phyloP scores from a whole-genome alignment of 2,113 vertebrate genomes.

The Microtus oregoni region DNA sequence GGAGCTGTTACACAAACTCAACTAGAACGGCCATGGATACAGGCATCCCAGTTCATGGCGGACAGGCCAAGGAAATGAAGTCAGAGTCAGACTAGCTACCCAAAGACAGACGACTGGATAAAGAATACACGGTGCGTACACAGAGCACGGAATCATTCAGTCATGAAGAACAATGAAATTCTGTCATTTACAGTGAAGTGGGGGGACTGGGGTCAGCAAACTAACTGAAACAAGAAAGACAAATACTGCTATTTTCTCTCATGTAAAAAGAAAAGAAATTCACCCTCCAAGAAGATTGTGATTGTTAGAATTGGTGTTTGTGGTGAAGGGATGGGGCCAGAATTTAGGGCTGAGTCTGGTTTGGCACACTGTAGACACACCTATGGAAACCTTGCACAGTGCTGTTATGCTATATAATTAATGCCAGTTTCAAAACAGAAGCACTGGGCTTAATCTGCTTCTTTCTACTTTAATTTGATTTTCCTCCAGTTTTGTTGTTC shows the following conservation, averaged over 20 bases:
- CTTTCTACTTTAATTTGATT: too few relatives aligned
- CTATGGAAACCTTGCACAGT: background rate
- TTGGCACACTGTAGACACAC: too few relatives aligned
- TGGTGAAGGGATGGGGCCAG: too few relatives aligned
- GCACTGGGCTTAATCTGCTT: too few relatives aligned
- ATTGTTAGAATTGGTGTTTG: too few relatives aligned
- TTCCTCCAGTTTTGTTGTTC: too few relatives aligned
- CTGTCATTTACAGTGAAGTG: background rate
- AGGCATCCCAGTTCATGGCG: background rate
- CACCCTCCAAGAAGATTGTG: background rate
- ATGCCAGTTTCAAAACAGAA: too few relatives aligned
- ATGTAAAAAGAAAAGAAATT: background rate
- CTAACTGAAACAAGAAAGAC: background rate
- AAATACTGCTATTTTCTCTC: background rate
- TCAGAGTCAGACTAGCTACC: background rate
- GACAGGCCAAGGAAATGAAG: background rate
- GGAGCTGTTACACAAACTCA: background rate
- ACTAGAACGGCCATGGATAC: accelerated
- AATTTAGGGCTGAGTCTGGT: background rate
- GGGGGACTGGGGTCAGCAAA: background rate
- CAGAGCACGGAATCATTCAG: background rate
- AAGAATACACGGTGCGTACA: background rate
- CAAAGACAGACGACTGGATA: background rate
- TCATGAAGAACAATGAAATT: background rate
- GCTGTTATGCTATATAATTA: too few relatives aligned